phyloP scores from a whole-genome alignment of 2,113 vertebrate species.

The Peucedramus taeniatus region DNA sequence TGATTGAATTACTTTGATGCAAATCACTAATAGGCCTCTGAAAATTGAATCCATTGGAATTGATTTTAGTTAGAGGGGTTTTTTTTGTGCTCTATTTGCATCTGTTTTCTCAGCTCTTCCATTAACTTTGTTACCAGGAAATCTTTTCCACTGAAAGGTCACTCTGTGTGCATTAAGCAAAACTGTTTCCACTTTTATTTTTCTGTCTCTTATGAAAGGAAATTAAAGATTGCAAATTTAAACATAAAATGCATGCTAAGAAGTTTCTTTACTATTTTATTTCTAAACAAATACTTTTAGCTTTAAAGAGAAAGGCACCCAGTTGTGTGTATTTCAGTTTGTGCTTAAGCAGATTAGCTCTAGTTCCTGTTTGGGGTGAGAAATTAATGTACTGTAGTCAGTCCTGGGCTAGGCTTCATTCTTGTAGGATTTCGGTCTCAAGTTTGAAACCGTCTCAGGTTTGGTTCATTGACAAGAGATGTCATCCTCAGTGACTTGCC shows the following conservation, averaged over 20 bases:
- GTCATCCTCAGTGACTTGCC: not conserved
- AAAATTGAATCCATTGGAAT: constrained; percentile 12
- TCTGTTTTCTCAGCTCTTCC: not conserved
- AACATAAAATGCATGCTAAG: not conserved
- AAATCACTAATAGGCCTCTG: not conserved
- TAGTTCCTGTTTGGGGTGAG: not conserved
- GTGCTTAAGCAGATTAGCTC: not conserved
- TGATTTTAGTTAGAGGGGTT: constrained; percentile 15
- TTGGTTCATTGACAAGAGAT: not conserved
- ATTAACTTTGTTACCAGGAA: not conserved
- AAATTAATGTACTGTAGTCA: not conserved
- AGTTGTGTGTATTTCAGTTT: not conserved
- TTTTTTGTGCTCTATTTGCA: not conserved
- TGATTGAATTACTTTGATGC: not conserved
- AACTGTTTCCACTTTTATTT: not conserved
- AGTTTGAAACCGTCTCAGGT: not conserved
- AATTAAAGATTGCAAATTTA: not conserved
- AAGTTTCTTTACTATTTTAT: not conserved
- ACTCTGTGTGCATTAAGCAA: not conserved
- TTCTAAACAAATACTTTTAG: not conserved
- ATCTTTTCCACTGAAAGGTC: not conserved
- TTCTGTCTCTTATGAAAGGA: not conserved
- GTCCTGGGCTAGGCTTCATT: not conserved
- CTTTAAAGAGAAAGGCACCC: not conserved
- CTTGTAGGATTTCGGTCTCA: not conserved